Percentiles rank a stretch among this genome's conserved stretches.
Evolutionary conservation across 2,113 vertebrate species (phyloP).

Genomic region (Cryptotis parvus): DNA sequence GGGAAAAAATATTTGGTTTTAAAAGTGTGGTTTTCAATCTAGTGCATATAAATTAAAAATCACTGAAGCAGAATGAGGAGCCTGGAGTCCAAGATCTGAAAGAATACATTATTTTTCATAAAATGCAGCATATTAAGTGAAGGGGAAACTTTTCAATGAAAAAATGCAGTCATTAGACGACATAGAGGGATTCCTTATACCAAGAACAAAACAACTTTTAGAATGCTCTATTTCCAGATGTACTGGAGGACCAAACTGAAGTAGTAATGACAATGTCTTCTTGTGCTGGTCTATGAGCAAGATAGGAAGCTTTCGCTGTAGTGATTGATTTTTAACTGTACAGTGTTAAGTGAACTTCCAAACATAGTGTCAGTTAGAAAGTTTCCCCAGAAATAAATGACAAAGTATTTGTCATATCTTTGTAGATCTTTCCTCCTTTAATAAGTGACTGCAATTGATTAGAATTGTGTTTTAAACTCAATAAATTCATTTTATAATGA

Average conservation of each 20-base stretch:
- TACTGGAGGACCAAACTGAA: slow-evolving; percentile 48
- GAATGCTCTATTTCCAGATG: slow-evolving; percentile 64
- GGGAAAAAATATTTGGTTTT: slow-evolving; percentile 25
- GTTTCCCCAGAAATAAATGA: slow-evolving; percentile 16
- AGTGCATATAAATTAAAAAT: slow-evolving; percentile 48
- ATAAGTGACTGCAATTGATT: neutral
- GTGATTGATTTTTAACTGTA: slow-evolving; percentile 25
- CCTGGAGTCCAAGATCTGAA: slow-evolving; percentile 15
- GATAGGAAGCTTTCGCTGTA: slow-evolving; percentile 2
- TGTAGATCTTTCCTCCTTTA: neutral
- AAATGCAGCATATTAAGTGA: slow-evolving; percentile 60
- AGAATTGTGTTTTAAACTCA: neutral
- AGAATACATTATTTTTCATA: slow-evolving; percentile 49
- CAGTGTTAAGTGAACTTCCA: slow-evolving; percentile 41
- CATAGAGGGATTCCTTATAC: slow-evolving; percentile 67
- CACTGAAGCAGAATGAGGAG: slow-evolving; percentile 33
- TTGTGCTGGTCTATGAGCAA: slow-evolving; percentile 36
- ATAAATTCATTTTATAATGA: neutral
- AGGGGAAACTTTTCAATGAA: slow-evolving; percentile 48
- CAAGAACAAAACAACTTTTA: slow-evolving; percentile 66
- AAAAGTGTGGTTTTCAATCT: slow-evolving; percentile 36
- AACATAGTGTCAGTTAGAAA: slow-evolving; percentile 23
- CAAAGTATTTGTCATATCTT: too few species aligned
- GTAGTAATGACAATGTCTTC: slow-evolving; percentile 62
- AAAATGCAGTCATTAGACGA: slow-evolving; percentile 34